phyloP scores from a whole-genome alignment of 1,140 invertebrate genomes.

The Cyphomyrmex costatus region DNA sequence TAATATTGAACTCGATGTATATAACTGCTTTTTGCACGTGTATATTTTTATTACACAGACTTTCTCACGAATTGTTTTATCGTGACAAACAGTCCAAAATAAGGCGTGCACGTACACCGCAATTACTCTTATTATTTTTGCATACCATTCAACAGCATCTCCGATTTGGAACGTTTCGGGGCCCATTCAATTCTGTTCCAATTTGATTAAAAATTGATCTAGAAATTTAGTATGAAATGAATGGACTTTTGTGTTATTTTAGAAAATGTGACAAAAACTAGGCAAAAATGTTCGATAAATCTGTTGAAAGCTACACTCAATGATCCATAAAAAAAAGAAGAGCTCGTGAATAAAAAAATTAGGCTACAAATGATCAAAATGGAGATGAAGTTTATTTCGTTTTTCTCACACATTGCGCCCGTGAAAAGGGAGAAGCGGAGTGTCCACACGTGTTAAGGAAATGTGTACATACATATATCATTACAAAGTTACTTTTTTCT shows the following conservation, averaged over 20 bases:
- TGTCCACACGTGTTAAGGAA: no score
- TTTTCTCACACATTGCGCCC: not conserved
- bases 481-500: no score
- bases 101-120: conserved; percentile 2
- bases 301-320: not conserved
- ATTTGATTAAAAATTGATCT: not conserved
- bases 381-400: not conserved
- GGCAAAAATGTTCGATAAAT: not conserved
- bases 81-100: conserved; percentile 36
- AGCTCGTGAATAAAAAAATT: not conserved
- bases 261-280: not conserved
- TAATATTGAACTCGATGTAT: no score
- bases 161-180: not conserved
- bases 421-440: not conserved
- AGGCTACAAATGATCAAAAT: not conserved
- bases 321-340: no score
- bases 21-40: not conserved
- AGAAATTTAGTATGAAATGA: not conserved
- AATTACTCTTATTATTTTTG: not conserved
- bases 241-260: not conserved
- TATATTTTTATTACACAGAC: not conserved
- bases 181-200: not conserved
- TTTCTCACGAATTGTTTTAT: conserved; percentile 4
- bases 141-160: not conserved
- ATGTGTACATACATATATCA: no score